Conservation (phyloP, 2,113 vertebrate genomes). For the Neotoma lepida region DNA sequence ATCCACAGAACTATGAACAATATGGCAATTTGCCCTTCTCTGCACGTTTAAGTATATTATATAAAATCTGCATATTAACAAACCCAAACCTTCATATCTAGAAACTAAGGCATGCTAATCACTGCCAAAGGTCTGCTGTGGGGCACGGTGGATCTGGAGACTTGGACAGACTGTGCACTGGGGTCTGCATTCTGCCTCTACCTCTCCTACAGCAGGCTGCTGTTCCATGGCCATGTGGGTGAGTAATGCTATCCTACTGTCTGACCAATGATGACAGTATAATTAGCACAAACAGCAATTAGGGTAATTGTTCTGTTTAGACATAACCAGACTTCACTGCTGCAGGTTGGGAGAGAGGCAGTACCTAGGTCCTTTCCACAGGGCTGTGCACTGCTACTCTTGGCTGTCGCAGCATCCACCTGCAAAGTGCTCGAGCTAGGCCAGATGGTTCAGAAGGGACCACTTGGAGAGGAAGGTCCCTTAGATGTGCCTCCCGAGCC, state of each 20-base stretch:
- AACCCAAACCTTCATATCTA: neutral
- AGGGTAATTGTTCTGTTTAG: constrained; percentile 73
- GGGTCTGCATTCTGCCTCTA: neutral
- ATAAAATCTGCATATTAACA: neutral
- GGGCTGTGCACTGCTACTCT: neutral
- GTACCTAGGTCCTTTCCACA: neutral
- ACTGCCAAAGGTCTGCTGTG: rapidly evolving
- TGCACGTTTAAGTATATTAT: neutral
- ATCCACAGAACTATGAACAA: no score
- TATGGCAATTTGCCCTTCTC: neutral
- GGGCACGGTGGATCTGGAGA: rapidly evolving
- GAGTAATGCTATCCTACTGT: constrained; percentile 31
- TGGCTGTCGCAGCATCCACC: neutral
- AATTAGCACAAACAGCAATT: constrained; percentile 64
- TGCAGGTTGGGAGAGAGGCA: neutral
- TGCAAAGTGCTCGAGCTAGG: neutral
- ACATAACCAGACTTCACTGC: constrained; percentile 10
- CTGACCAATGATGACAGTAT: constrained; percentile 3
- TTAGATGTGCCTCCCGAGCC: neutral
- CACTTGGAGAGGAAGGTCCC: neutral
- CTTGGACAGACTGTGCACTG: rapidly evolving
- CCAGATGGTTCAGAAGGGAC: neutral
- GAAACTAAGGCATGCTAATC: neutral
- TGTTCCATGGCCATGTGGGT: neutral
- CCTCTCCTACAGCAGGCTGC: neutral